A percentile compares a stretch with the other conserved stretches of the same genome.
Evolutionary conservation across 2,797 vertebrate species (phyloP).

Genomic region (Xenentodon cancila): DNA sequence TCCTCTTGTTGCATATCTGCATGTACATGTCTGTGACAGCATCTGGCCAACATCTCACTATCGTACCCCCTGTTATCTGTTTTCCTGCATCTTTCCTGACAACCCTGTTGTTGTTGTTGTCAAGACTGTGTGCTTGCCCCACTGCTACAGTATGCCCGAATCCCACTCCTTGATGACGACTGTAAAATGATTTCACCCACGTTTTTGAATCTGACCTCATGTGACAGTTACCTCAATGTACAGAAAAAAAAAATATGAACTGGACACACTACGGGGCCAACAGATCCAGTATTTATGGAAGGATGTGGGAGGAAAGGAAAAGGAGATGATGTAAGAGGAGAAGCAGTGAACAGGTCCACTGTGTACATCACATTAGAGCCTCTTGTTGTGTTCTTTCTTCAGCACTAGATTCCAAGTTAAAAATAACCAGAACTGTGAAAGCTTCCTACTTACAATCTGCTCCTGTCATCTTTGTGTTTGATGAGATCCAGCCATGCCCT

Average conservation of each 20-base stretch:
- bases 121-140: slow-evolving; percentile 8
- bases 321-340: slow-evolving; percentile 3
- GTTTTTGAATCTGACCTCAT: slow-evolving; percentile 15
- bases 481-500: slow-evolving; percentile 54
- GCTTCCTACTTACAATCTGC: slow-evolving; percentile 34
- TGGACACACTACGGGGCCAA: background rate
- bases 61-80: slow-evolving; percentile 26
- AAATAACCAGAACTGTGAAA: slow-evolving; percentile 31
- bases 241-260: slow-evolving; percentile 1
- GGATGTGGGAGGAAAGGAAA: background rate
- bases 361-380: slow-evolving; percentile 14
- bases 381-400: slow-evolving; percentile 18
- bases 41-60: slow-evolving; percentile 15
- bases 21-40: slow-evolving; percentile 29
- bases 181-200: slow-evolving; percentile 23
- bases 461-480: slow-evolving; percentile 49
- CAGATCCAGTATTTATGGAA: slow-evolving; percentile 5
- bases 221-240: slow-evolving; percentile 26
- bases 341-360: slow-evolving; percentile 25
- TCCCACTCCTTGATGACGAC: background rate
- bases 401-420: slow-evolving; percentile 39
- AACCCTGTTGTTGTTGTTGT: slow-evolving; percentile 23
- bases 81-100: slow-evolving; percentile 25
- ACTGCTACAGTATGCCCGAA: background rate
- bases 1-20: slow-evolving; percentile 22